phyloP scores from a whole-genome alignment of 2,797 vertebrate species.

The Premnoplex brunnescens region DNA sequence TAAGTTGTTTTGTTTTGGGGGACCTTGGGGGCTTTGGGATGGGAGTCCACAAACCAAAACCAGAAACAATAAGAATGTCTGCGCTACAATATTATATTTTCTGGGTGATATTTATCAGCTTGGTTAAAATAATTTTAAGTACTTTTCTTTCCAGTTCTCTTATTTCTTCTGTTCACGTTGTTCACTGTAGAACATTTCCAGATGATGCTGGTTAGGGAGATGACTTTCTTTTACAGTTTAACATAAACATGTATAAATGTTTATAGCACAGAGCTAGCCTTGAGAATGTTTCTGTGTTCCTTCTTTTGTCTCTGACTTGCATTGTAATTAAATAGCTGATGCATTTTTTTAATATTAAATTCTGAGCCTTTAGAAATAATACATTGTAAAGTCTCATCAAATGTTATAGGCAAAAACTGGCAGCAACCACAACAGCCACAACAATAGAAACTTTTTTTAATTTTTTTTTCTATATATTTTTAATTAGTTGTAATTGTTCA shows the following conservation, averaged over 20 bases:
- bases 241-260: background rate
- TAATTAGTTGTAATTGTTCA: background rate
- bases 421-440: background rate
- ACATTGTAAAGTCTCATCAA: background rate
- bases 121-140: background rate
- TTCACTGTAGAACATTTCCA: background rate
- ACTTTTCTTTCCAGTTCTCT: background rate
- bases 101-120: background rate
- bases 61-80: background rate
- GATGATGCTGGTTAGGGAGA: background rate
- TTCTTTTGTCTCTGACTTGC: background rate
- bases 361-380: background rate
- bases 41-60: background rate
- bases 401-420: background rate
- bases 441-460: background rate
- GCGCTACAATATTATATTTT: background rate
- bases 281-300: background rate
- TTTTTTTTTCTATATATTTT: background rate
- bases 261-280: background rate
- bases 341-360: background rate
- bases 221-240: background rate
- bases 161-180: background rate
- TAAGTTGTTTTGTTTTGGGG: background rate
- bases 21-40: rapidly evolving
- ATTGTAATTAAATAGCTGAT: background rate